phyloP scores from a whole-genome alignment of 2,888 invertebrate species.

The Latrodectus elegans region DNA sequence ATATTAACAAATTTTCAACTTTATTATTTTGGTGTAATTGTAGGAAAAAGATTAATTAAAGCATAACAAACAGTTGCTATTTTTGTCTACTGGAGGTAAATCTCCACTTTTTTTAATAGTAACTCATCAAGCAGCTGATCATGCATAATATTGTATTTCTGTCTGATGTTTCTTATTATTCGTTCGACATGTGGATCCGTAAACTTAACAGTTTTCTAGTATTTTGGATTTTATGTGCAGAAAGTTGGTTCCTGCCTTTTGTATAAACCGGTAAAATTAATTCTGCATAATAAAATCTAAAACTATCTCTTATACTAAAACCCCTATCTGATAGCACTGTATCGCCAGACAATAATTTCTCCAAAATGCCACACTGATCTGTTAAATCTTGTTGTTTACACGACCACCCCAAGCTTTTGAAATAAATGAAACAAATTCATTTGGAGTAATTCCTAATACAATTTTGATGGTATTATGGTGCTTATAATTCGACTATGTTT shows the following conservation, averaged over 20 bases:
- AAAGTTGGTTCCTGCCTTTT: slow-evolving; percentile 13
- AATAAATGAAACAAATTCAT: not conserved
- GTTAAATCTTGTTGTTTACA: not conserved
- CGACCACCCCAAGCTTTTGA: slow-evolving; percentile 6
- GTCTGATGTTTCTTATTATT: too few species aligned
- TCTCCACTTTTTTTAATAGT: too few species aligned
- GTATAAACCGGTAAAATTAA: not conserved
- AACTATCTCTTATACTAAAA: not conserved
- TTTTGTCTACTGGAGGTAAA: too few species aligned
- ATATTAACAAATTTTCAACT: too few species aligned
- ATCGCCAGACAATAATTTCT: slow-evolving; percentile 10
- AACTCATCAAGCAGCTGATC: too few species aligned
- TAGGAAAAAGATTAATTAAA: too few species aligned
- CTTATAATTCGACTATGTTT: slow-evolving; percentile 13
- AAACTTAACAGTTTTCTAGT: not conserved
- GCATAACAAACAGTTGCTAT: too few species aligned
- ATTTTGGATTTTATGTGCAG: not conserved
- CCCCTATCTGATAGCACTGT: slow-evolving; percentile 1
- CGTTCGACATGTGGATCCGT: too few species aligned
- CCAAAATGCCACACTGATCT: not conserved
- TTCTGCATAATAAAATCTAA: not conserved
- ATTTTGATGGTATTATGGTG: not conserved
- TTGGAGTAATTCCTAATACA: not conserved
- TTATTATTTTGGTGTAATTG: too few species aligned
- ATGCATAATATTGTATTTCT: too few species aligned